phyloP scores from a whole-genome alignment of 2,797 vertebrate species.

The Catostomus latipinnis region DNA sequence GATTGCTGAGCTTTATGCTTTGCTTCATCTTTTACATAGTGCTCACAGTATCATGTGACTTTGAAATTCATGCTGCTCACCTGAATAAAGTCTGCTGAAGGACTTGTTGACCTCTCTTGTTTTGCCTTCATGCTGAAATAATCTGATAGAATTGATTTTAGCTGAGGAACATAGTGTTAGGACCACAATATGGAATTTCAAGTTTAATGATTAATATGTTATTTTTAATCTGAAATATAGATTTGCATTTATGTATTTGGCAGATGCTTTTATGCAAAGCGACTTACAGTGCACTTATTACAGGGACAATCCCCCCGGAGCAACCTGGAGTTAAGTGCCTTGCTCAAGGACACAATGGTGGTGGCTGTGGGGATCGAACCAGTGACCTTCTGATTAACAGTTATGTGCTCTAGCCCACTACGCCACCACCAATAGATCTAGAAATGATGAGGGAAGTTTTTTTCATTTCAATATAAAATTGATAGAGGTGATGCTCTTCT shows the following conservation, averaged over 20 bases:
- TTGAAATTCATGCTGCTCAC: neutral
- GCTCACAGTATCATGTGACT: too few relatives aligned
- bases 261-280: neutral
- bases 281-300: too few relatives aligned
- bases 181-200: neutral
- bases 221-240: constrained; percentile 47
- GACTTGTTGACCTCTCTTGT: neutral
- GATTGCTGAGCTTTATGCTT: neutral
- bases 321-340: neutral
- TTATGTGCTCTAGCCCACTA: too few relatives aligned
- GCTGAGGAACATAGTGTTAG: neutral
- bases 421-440: too few relatives aligned
- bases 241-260: constrained; percentile 25
- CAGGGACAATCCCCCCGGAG: too few relatives aligned
- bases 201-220: constrained; percentile 36
- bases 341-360: constrained; percentile 28
- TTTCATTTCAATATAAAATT: constrained; percentile 42
- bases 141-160: constrained; percentile 3
- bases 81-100: neutral
- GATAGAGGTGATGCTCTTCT: neutral
- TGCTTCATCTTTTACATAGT: too few relatives aligned
- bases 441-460: constrained; percentile 27
- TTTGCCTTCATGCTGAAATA: constrained; percentile 6
- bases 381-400: too few relatives aligned
- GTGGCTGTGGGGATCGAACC: neutral